These are phyloP conservation scores for Mallotus villosus DNA, from an alignment of 2,797 vertebrate genomes.

Conservation along the genomic window DNA sequence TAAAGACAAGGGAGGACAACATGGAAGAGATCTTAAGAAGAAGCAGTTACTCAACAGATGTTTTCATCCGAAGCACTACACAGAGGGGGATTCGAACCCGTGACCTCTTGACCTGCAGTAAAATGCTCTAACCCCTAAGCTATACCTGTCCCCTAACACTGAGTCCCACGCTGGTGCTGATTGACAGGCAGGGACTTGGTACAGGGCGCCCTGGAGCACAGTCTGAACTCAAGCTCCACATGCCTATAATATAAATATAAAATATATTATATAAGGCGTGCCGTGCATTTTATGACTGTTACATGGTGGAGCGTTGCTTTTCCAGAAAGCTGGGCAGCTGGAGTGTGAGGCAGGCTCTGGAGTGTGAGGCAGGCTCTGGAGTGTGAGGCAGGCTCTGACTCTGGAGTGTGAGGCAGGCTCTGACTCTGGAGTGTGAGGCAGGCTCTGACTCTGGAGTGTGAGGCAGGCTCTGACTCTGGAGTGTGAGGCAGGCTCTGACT, in stretches of 20 bases:
- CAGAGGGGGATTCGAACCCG: no score
- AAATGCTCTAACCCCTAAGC: no score
- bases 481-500: no score
- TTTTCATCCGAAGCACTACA: no score
- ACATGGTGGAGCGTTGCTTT: constrained; percentile 31
- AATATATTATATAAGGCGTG: constrained; percentile 17
- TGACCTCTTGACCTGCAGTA: no score
- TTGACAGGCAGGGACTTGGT: neutral
- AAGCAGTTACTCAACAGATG: no score
- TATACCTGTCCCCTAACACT: no score
- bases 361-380: no score
- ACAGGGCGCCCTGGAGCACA: neutral
- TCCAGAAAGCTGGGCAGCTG: constrained; percentile 30
- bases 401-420: constrained; percentile 25
- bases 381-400: constrained; percentile 43
- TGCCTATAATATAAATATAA: no score
- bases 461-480: neutral
- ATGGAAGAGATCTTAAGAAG: no score
- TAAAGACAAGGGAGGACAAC: no score
- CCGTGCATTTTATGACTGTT: constrained; percentile 25
- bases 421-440: constrained; percentile 40
- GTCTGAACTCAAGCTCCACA: neutral
- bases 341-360: constrained; percentile 24
- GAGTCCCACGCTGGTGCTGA: no score
- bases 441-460: constrained; percentile 41